Base-by-base conservation (phyloP, 1,140 invertebrate species). In the Brachionus asplanchnoidis region DNA sequence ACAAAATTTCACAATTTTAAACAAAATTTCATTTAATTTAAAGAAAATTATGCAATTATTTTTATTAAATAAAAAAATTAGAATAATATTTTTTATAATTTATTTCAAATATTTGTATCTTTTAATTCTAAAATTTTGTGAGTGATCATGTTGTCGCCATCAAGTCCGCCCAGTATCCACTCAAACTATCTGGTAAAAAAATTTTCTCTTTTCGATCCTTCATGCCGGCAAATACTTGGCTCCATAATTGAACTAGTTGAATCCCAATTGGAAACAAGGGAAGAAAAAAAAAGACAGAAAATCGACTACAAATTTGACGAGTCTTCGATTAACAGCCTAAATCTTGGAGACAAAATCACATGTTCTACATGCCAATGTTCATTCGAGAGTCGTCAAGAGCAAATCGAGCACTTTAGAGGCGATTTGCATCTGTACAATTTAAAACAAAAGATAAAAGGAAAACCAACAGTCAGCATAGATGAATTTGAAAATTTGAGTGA, bases 361-460 rank as follows among this genome's bases (percentile, higher is more conserved):
- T 82, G 79, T 36, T 42, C 53, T n/a, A 82, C 79, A 20, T 82
- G 79, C 53, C 50, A 65, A 12, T 60, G 17, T 26, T 65, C 50
- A 14, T 82, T 82, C 17, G 40, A 44, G 23, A 23, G 40, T 8
- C 79, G 79, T 12, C 36, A 60, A 23, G 79, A 82, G 26, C 79
- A 82, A 36, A 65, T 82, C 3, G 77, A 90, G 23, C 93, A 93
- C 88, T 93, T 92, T 86, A 92, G 92, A 87, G 87, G 86, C 60
- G 88, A 89, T 84, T 88, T 87, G 86, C 88, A 89, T 80, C 85
- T 88, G 82, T 89, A 88, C 78, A 89, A 89, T 82, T 83, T 89
- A 26, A 88, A 88, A 80, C 86, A 83, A 28, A 85, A 86, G 65
- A 70, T 89, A 5, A 86, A 86, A 84, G 86, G 86, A 36, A 70